Evolutionary conservation across 1,140 invertebrate genomes (phyloP).

Genomic region (Carposina sasakii): DNA sequence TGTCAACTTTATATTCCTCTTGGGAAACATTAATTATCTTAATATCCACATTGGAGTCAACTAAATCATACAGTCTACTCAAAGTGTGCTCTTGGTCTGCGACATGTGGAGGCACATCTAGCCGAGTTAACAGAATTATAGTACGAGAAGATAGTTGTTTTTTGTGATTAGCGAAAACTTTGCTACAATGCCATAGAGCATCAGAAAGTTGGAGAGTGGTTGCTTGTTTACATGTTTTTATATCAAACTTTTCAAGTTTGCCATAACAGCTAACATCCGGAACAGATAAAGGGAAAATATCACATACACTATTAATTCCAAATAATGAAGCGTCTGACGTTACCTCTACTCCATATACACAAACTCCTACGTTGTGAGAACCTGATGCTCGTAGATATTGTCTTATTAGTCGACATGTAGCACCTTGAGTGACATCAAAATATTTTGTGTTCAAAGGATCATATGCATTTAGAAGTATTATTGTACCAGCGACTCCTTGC

Average conservation of each 20-base stretch:
- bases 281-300: slow-evolving; percentile 42
- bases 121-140: slow-evolving; percentile 42
- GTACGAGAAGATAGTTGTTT: slow-evolving; percentile 44
- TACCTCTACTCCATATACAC: slow-evolving; percentile 45
- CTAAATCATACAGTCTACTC: slow-evolving; percentile 46
- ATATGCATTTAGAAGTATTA: slow-evolving; percentile 52
- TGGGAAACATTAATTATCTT: slow-evolving; percentile 50
- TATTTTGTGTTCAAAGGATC: slow-evolving; percentile 31
- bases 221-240: slow-evolving; percentile 34
- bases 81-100: slow-evolving; percentile 43
- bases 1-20: slow-evolving; percentile 32
- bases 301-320: slow-evolving; percentile 37
- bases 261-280: slow-evolving; percentile 46
- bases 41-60: slow-evolving; percentile 47
- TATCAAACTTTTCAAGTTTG: slow-evolving; percentile 38
- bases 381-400: slow-evolving; percentile 42
- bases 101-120: slow-evolving; percentile 37
- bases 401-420: slow-evolving; percentile 44
- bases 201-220: slow-evolving; percentile 53
- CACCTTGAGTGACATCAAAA: slow-evolving; percentile 35
- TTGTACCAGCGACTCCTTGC: slow-evolving; percentile 48
- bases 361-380: slow-evolving; percentile 42
- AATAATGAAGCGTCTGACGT: slow-evolving; percentile 27
- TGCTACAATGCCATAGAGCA: slow-evolving; percentile 52
- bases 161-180: slow-evolving; percentile 58